These are phyloP conservation scores for Oceanites oceanicus DNA, from an alignment of 2,113 vertebrate genomes.

Conservation along the genomic window DNA sequence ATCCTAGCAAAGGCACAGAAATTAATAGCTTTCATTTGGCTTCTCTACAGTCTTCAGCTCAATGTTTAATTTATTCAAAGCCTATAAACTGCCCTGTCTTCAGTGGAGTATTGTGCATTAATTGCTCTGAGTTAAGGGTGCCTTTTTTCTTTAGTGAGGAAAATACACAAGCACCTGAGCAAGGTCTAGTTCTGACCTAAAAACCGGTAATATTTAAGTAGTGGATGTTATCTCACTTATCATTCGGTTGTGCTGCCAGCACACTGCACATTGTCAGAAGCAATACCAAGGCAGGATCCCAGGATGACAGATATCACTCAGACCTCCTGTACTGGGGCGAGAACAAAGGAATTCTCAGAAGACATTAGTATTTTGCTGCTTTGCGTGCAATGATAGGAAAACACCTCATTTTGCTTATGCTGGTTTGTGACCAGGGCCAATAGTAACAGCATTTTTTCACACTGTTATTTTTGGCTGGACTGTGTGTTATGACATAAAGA, in stretches of 20 bases:
- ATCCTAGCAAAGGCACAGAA: neutral
- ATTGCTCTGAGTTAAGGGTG: neutral
- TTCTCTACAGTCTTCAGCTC: neutral
- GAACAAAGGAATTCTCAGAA: neutral
- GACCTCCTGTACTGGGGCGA: accelerated
- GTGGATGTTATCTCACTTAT: neutral
- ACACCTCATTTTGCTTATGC: neutral
- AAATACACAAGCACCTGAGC: neutral
- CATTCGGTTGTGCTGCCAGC: neutral
- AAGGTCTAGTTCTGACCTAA: neutral
- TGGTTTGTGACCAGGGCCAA: neutral
- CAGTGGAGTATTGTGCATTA: neutral
- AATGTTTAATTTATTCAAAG: neutral
- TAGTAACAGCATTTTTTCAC: neutral
- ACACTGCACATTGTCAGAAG: neutral
- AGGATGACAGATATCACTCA: neutral
- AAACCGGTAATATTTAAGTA: neutral
- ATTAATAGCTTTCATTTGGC: neutral
- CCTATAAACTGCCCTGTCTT: neutral
- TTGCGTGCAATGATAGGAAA: neutral
- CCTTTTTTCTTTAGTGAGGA: neutral
- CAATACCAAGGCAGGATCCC: neutral
- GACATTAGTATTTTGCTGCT: neutral
- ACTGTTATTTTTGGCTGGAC: neutral
- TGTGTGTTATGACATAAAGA: neutral